A percentile compares a stretch with the other conserved stretches of the same genome.
These are phyloP conservation scores for Drosophila mayri DNA, from an alignment of 1,140 invertebrate species.

Conservation along the genomic window DNA sequence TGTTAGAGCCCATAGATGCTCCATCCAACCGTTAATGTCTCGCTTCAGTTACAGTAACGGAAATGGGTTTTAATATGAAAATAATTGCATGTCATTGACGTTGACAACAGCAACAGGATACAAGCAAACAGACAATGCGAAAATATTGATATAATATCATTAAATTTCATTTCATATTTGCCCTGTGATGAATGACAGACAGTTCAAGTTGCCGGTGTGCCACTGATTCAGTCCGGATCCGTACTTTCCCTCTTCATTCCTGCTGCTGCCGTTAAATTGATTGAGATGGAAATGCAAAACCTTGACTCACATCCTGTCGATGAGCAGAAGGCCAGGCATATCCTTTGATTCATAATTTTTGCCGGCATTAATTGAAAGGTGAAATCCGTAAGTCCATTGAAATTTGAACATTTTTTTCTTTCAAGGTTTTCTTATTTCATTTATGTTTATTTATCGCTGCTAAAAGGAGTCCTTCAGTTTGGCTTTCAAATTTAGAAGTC, in stretches of 20 bases:
- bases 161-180: conserved; percentile 69
- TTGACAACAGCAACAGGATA: conserved; percentile 45
- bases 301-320: conserved; percentile 48
- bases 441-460: conserved; percentile 9
- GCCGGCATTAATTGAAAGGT: conserved; percentile 61
- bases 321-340: conserved; percentile 1
- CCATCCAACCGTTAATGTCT: conserved; percentile 60
- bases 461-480: background rate
- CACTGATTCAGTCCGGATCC: conserved; percentile 1
- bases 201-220: conserved; percentile 38
- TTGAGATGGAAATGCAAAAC: conserved; percentile 57
- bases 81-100: conserved; percentile 77
- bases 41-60: conserved; percentile 69
- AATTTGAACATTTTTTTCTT: conserved; percentile 32
- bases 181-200: conserved; percentile 52
- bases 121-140: conserved; percentile 40
- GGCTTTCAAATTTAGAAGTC: background rate
- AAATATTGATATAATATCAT: conserved; percentile 72
- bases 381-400: conserved; percentile 55
- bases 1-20: conserved; percentile 57
- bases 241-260: conserved; percentile 7
- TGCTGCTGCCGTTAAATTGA: conserved; percentile 15
- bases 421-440: conserved; percentile 3
- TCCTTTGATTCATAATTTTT: conserved; percentile 59
- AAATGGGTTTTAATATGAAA: conserved; percentile 76